Evolutionary conservation across 2,113 vertebrate species (phyloP).

Genomic region (Peromyscus leucopus): DNA sequence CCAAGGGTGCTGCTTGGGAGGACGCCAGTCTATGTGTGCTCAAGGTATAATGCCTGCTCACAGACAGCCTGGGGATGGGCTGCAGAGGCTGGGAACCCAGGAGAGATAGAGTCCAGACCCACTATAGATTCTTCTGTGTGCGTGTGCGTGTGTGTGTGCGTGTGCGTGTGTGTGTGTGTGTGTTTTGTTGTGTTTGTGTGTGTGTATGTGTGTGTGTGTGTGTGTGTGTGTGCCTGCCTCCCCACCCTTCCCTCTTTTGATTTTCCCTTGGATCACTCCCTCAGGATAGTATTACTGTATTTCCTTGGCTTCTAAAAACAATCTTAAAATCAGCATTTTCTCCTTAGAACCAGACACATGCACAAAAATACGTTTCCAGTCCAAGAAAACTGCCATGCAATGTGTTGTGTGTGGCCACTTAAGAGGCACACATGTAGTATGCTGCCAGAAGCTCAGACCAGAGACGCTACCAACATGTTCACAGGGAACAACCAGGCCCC

Average conservation of each 20-base stretch:
- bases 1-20: background rate
- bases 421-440: background rate
- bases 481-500: background rate
- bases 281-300: background rate
- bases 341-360: background rate
- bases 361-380: background rate
- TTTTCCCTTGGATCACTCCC: background rate
- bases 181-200: too few relatives aligned
- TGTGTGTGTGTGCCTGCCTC: background rate
- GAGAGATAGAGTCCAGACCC: too few relatives aligned
- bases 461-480: background rate
- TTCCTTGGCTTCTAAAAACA: slow-evolving; percentile 6
- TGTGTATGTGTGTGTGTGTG: background rate
- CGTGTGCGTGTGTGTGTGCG: background rate
- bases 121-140: background rate
- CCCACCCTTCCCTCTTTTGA: background rate
- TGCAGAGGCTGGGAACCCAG: background rate
- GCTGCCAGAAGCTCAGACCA: background rate
- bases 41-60: background rate
- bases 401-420: background rate
- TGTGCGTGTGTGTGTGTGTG: background rate
- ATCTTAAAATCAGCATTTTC: slow-evolving; percentile 29
- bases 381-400: background rate
- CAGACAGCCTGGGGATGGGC: background rate
- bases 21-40: fast-evolving